Evolutionary conservation across 92 coral and sea anemone species (phyloP).

Genomic region (Zoanthus gigantus): DNA sequence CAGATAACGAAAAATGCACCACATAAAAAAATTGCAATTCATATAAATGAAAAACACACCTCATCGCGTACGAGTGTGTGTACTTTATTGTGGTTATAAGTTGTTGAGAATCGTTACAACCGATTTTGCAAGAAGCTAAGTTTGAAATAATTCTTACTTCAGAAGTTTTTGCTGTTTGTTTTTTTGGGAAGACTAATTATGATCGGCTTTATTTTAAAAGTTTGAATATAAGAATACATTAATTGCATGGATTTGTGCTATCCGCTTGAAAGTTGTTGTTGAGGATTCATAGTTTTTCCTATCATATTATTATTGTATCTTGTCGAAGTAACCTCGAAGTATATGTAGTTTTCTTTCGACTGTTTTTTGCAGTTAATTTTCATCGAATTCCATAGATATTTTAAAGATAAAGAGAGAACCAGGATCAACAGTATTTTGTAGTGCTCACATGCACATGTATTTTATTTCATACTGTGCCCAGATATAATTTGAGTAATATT

Average conservation of each 20-base stretch:
- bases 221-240: not conserved
- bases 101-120: constrained; percentile 13
- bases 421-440: constrained; percentile 23
- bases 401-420: constrained; percentile 2
- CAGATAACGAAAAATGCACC: not conserved
- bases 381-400: not conserved
- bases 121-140: constrained; percentile 16
- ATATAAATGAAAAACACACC: not conserved
- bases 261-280: not conserved
- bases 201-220: not conserved
- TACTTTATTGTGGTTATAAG: constrained; percentile 7
- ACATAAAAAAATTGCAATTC: not conserved
- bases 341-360: constrained; percentile 4
- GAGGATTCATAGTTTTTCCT: constrained; percentile 21
- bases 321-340: constrained; percentile 17
- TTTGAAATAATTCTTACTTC: constrained; percentile 5
- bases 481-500: constrained; percentile 16
- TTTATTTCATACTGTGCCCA: constrained; percentile 14
- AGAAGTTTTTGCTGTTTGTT: not conserved
- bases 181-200: not conserved
- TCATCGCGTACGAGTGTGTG: not conserved
- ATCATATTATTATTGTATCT: constrained; percentile 6
- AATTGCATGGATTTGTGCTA: constrained; percentile 14
- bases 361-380: constrained; percentile 2
- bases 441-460: constrained; percentile 17